Percentiles rank a stretch among this genome's conserved stretches.
Conservation (phyloP, 2,797 vertebrate genomes). For the Aratinga solstitialis region DNA sequence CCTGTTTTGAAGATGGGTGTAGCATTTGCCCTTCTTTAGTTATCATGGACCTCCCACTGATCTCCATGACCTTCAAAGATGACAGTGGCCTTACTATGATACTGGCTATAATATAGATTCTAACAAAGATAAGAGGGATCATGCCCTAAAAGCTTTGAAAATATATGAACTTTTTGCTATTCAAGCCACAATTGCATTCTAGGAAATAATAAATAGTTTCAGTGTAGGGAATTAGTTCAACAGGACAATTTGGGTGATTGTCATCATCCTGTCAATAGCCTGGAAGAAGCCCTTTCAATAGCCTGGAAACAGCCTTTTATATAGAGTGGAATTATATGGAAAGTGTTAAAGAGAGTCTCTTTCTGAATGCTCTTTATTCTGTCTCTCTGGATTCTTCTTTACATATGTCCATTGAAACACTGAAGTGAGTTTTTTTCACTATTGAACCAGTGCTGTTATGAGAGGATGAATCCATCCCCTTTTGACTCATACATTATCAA, state of each 20-base stretch:
- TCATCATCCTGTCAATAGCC: slow-evolving; percentile 44
- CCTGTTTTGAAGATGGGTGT: background rate
- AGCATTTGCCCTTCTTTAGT: background rate
- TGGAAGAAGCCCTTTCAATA: slow-evolving; percentile 52
- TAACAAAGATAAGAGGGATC: background rate
- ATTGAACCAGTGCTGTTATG: slow-evolving; percentile 22
- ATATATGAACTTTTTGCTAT: slow-evolving; percentile 30
- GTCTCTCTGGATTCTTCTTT: slow-evolving; percentile 38
- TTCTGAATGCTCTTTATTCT: slow-evolving; percentile 61
- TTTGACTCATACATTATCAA: slow-evolving; percentile 50
- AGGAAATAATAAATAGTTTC: slow-evolving; percentile 57
- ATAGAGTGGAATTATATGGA: slow-evolving; percentile 48
- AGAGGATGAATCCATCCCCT: slow-evolving; percentile 51
- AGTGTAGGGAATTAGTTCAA: slow-evolving; percentile 51
- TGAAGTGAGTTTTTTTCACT: slow-evolving; percentile 58
- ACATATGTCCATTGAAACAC: slow-evolving; percentile 22
- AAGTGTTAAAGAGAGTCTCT: slow-evolving; percentile 47
- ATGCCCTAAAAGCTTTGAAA: slow-evolving; percentile 16
- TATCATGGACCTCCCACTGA: background rate
- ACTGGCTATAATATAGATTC: background rate
- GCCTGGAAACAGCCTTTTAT: slow-evolving; percentile 56
- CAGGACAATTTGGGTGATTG: slow-evolving; percentile 36
- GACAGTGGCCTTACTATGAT: background rate
- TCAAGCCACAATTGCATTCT: background rate
- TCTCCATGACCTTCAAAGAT: background rate